Evolutionary conservation across 2,888 invertebrate genomes (phyloP), one percentile per base, ranked within the genome.

Genomic region (Hybos culiciformis): DNA sequence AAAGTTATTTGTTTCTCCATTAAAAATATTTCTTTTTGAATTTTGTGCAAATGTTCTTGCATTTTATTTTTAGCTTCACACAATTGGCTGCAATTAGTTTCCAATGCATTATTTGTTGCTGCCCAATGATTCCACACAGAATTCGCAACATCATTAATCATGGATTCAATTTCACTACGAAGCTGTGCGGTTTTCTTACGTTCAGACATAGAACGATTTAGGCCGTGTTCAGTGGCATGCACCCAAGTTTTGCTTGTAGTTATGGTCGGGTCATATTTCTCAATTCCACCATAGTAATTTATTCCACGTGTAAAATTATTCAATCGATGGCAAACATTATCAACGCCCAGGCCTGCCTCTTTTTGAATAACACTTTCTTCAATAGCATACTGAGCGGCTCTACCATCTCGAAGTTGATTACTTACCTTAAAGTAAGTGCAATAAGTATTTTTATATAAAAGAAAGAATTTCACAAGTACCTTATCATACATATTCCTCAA

Each of bases 1-100:
- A 88, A 66, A 61, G 87, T 87, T 58, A 90, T 77, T 55, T 86
- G 82, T 69, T 86, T 88, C 67, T 90, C 87, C 54, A 85, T 72
- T 60, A 87, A 87, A 63, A 86, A 90, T 59, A 90, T 79, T 70
- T 90, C 90, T 67, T 88, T 86, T 59, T 88, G 83, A 24, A 47
- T 46, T 48, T 51, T 46, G 20, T 51, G 50, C 18, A 52, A 39
- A 45, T 52, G 49, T 7, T 49, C 72, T 54, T 84, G 81, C 50
- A 85, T 62, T 63, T 80, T 82, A 63, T 78, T 82, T 66, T 84
- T 84, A 48, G 83, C 77, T 66, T 85, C 84, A 45, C 82, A 68
- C 46, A 78, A 72, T 63, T 81, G 80, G 0, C 79, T 74, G 50
- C 75, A 70, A 61, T 80, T 74, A 29, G 76, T 71, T 51, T 83